A percentile compares a stretch with the other conserved stretches of the same genome.
These are phyloP conservation scores for Parthenolecanium corni DNA, from an alignment of 2,888 invertebrate species.

Conservation along the genomic window DNA sequence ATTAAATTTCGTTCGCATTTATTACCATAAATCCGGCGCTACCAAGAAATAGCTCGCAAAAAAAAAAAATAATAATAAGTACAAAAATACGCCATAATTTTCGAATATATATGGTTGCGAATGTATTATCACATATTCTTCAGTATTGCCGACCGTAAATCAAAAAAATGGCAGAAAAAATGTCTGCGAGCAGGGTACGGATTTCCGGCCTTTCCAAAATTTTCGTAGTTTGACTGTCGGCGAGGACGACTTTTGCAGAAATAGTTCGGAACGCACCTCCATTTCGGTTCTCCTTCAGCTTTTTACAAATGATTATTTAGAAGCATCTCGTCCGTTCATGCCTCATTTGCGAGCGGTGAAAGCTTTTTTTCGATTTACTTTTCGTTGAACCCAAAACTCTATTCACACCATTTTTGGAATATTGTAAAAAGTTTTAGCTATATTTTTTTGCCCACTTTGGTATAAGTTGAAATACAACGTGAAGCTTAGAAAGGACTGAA, in stretches of 20 bases:
- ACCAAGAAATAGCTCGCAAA: neutral
- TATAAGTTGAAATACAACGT: too few species aligned
- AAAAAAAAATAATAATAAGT: neutral
- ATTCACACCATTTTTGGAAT: too few species aligned
- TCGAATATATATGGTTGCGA: neutral
- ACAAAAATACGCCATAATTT: neutral
- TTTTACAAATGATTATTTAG: neutral
- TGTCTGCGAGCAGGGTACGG: neutral
- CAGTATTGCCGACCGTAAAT: neutral
- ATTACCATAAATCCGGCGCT: neutral
- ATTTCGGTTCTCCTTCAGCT: neutral
- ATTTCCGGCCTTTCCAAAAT: neutral
- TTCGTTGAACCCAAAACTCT: too few species aligned
- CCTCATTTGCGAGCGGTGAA: neutral
- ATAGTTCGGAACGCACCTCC: neutral
- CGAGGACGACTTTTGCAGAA: neutral
- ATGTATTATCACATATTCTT: neutral
- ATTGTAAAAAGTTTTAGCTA: too few species aligned
- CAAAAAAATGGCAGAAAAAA: neutral
- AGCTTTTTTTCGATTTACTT: too few species aligned
- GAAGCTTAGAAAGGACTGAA: too few species aligned
- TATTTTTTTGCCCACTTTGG: too few species aligned
- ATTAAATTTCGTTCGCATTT: neutral
- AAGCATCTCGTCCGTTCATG: neutral
- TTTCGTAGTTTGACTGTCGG: neutral